A percentile compares a stretch with the other conserved stretches of the same genome.
These are phyloP conservation scores for Porites evermanni DNA, from an alignment of 92 coral and sea anemone genomes.

Conservation along the genomic window DNA sequence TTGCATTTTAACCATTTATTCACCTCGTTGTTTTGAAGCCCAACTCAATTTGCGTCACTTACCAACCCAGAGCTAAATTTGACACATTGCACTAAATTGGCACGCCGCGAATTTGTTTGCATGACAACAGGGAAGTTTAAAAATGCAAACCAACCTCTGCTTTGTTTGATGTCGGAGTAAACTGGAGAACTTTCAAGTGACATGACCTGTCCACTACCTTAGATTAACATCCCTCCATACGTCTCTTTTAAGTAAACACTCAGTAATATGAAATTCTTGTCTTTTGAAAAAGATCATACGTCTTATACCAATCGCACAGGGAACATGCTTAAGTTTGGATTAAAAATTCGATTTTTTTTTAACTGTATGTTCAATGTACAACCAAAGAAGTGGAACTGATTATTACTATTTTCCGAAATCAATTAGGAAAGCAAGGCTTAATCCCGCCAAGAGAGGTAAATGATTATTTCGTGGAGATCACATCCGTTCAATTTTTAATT, in stretches of 20 bases:
- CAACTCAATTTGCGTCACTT: conserved; percentile 17
- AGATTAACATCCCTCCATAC: neutral
- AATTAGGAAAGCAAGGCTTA: no score
- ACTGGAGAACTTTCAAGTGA: conserved; percentile 3
- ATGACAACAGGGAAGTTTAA: neutral
- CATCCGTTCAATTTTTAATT: conserved; percentile 2
- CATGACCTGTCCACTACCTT: neutral
- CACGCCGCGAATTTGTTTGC: neutral
- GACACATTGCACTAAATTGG: neutral
- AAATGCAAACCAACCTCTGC: neutral
- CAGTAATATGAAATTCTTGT: conserved; percentile 4
- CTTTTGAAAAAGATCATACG: conserved; percentile 8
- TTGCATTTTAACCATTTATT: neutral
- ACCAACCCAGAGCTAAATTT: conserved; percentile 3
- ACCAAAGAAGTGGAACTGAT: neutral
- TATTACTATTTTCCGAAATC: neutral
- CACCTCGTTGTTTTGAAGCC: neutral
- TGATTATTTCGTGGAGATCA: neutral
- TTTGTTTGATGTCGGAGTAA: conserved; percentile 12
- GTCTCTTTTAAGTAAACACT: conserved; percentile 20
- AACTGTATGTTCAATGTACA: neutral
- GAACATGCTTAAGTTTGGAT: neutral
- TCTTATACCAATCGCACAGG: neutral
- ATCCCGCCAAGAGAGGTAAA: no score
- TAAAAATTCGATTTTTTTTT: neutral